Evolutionary conservation across 2,113 vertebrate genomes (phyloP), one percentile per base, ranked within the genome.

Genomic region (Catharus minimus): DNA sequence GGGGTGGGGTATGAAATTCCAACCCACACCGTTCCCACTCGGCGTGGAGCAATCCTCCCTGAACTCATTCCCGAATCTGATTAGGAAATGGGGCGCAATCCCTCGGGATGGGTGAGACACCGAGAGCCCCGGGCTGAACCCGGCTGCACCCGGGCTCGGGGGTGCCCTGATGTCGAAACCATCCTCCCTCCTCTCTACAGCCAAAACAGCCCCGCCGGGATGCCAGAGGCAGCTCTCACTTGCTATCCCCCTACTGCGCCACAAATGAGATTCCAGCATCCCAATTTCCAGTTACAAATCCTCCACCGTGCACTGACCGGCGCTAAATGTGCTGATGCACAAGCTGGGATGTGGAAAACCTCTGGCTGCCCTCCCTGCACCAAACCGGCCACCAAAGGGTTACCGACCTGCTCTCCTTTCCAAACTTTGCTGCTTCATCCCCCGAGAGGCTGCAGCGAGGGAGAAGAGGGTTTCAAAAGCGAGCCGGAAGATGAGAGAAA

Each of bases 391-490:
- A n/a, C 52, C 5, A 49, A 82, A 80, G 86, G 84, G 86, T 94
- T 86, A 83, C 23, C 44, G 11, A 72, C 50, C 87, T 74, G 83
- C 66, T 95, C 74, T 82, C 68, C 76, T 89, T 84, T 93, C 86
- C 77, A 71, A 94, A 90, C 43, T 88, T 78, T n/a, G 20, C 61
- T 60, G 36, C 30, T 44, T 47, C 66, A n/a, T 95, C 84, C 80
- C 82, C 39, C n/a, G 90, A 53, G 91, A 61, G 68, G 65, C 78
- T 78, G 91, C 66, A 13, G 44, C 4, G 17, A 93, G 88, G 88
- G 86, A 77, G 33, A 67, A 49, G 68, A 89, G 21, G 23, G 47
- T 57, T 96, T 97, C 91, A 94, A 94, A 96, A 78, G 44, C 7
- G 21, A 92, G 30, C 27, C 49, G 11, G 66, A 79, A 96, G 86